A percentile compares a stretch with the other conserved stretches of the same genome.
These are phyloP conservation scores for Apteryx mantelli DNA, from an alignment of 2,113 vertebrate genomes.

Conservation along the genomic window DNA sequence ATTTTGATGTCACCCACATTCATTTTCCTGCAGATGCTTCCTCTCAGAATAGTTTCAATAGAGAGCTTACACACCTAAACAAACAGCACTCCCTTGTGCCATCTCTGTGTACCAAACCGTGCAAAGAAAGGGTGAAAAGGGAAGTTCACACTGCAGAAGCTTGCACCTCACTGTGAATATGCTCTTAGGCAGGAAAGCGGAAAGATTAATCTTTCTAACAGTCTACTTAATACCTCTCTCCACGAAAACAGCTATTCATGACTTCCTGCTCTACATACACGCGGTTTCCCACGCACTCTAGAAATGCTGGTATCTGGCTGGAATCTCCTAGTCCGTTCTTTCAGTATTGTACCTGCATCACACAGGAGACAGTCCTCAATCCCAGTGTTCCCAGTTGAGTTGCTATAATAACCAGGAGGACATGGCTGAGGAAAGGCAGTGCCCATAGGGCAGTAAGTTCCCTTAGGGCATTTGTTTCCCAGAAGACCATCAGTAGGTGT, in stretches of 20 bases:
- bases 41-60: not conserved
- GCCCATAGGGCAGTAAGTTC: conserved; percentile 84
- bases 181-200: rapidly evolving
- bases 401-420: conserved; percentile 82
- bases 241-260: not conserved
- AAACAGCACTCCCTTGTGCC: not conserved
- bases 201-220: not conserved
- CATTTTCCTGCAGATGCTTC: not conserved
- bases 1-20: not conserved
- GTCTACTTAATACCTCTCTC: not conserved
- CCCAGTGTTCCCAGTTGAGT: conserved; percentile 73
- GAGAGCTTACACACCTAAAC: not conserved
- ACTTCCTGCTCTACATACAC: not conserved
- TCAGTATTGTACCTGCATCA: conserved; percentile 74
- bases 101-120: not conserved
- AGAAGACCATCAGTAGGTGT: conserved; percentile 73
- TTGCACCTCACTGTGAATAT: not conserved
- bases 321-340: rapidly evolving
- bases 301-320: not conserved
- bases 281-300: not conserved
- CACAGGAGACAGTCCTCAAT: conserved; percentile 81
- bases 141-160: not conserved
- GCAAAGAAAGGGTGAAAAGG: not conserved
- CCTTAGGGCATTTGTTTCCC: conserved; percentile 80
- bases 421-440: conserved; percentile 79